phyloP scores from a whole-genome alignment of 2,113 vertebrate species.

The Dissostichus mawsoni region DNA sequence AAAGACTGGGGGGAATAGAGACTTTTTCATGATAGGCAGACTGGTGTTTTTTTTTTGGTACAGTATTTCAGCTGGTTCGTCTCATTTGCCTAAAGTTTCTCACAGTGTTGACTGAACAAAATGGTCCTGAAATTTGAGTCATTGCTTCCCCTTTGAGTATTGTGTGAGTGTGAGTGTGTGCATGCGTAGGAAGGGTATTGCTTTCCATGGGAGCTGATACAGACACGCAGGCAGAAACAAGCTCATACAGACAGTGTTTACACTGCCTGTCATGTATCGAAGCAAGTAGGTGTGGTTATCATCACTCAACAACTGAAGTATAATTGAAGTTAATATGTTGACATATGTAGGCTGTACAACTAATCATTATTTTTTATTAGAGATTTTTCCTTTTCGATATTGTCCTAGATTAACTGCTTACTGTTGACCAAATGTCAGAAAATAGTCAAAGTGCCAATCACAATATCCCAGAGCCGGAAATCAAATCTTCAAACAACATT shows the following conservation, averaged over 20 bases:
- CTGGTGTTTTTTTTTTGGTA: not conserved
- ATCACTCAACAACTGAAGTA: not conserved
- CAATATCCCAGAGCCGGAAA: not conserved
- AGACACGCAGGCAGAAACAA: conserved; percentile 6
- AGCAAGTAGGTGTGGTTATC: not conserved
- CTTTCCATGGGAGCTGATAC: conserved; percentile 19
- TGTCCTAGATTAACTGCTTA: not conserved
- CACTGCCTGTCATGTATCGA: not conserved
- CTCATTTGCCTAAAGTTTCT: conserved; percentile 30
- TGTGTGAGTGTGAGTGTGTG: conserved; percentile 22
- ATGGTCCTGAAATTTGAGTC: conserved; percentile 57
- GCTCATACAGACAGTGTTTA: not conserved
- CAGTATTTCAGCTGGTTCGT: not conserved
- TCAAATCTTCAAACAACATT: not conserved
- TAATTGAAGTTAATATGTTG: not conserved
- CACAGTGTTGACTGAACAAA: conserved; percentile 21
- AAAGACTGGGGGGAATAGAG: not conserved
- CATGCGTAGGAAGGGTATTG: conserved; percentile 22
- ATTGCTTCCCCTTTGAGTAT: conserved; percentile 55
- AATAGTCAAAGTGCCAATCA: not conserved
- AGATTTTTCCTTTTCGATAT: not conserved
- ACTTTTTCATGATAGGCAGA: not conserved
- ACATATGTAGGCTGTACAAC: not conserved
- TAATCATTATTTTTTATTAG: not conserved
- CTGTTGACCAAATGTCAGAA: not conserved